Evolutionary conservation across 2,888 invertebrate species (phyloP).

Genomic region (Gymnocheta viridis): DNA sequence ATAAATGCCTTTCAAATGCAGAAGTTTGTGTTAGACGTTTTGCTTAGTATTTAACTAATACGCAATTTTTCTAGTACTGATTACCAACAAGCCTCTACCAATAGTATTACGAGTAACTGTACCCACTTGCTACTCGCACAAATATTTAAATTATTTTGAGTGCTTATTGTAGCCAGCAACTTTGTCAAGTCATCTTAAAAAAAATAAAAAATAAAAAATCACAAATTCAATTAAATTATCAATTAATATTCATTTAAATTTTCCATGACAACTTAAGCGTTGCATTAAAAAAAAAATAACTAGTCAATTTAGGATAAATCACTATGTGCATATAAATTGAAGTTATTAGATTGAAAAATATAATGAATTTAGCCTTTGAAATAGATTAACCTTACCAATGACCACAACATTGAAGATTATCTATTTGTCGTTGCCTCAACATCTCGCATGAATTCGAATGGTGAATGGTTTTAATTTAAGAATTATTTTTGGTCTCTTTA

Average conservation of each 20-base stretch:
- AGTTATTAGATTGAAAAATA: constrained; percentile 56
- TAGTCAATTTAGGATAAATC: constrained; percentile 18
- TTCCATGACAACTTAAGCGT: constrained; percentile 52
- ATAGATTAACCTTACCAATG: constrained; percentile 64
- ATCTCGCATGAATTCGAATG: constrained; percentile 4
- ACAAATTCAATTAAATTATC: constrained; percentile 22
- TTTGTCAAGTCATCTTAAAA: constrained; percentile 34
- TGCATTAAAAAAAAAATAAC: constrained; percentile 8
- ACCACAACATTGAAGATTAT: constrained; percentile 66
- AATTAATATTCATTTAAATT: constrained; percentile 61
- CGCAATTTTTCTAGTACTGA: no score
- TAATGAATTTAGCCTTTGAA: constrained; percentile 59
- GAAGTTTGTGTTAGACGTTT: no score
- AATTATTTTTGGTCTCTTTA: background rate
- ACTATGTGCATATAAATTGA: constrained; percentile 25
- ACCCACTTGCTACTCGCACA: background rate
- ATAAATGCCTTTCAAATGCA: no score
- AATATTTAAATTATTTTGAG: background rate
- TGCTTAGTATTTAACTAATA: no score
- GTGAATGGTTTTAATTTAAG: constrained; percentile 1
- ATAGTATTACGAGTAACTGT: no score
- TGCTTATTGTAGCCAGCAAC: background rate
- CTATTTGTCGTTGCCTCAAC: constrained; percentile 11
- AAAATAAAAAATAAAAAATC: background rate
- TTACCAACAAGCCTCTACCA: no score